Percentiles rank a stretch among this genome's conserved stretches.
phyloP scores from a whole-genome alignment of 2,888 invertebrate species.

The Ophion slaviceki region DNA sequence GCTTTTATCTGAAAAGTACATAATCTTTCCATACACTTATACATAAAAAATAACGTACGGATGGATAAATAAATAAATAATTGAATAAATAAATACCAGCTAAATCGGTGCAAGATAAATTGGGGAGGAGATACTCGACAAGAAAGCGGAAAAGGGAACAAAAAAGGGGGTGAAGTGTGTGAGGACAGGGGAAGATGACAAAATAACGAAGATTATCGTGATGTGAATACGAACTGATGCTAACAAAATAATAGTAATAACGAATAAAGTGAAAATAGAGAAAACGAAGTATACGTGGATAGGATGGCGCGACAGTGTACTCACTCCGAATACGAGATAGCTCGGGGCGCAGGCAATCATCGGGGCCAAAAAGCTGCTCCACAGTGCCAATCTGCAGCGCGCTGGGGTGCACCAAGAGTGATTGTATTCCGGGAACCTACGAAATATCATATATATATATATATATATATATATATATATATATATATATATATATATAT shows the following conservation, averaged over 20 bases:
- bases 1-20: conserved; percentile 72
- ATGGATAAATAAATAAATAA: not conserved
- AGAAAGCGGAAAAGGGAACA: too few species aligned
- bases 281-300: not conserved
- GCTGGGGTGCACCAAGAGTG: conserved; percentile 90
- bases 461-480: not conserved
- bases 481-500: not conserved
- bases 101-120: too few species aligned
- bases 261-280: not conserved
- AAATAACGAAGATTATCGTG: too few species aligned
- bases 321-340: conserved; percentile 88
- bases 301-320: conserved; percentile 59
- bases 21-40: not conserved
- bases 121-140: too few species aligned
- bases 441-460: not conserved
- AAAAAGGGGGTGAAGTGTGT: too few species aligned
- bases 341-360: conserved; percentile 93
- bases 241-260: not conserved
- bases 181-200: too few species aligned
- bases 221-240: too few species aligned
- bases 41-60: not conserved
- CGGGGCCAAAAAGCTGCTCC: conserved; percentile 90
- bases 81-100: too few species aligned
- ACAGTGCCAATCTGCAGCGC: conserved; percentile 91
- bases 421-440: conserved; percentile 91